Evolutionary conservation across 2,113 vertebrate species (phyloP).

Genomic region (Gallinago paraguaiae): DNA sequence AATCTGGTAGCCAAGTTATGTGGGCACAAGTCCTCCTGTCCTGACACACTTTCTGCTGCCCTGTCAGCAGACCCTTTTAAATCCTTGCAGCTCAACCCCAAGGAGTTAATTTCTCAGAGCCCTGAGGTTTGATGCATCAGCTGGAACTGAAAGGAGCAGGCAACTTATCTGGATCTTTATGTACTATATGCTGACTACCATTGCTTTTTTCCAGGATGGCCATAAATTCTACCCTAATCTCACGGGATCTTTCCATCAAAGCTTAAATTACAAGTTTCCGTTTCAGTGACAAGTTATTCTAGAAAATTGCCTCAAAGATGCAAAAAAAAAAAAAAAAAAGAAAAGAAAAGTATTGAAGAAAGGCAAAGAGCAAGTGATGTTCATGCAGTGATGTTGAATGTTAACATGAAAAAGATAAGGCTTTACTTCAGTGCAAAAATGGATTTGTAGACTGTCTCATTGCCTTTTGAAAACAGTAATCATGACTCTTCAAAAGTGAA

Average conservation of each 20-base stretch:
- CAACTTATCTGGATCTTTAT: accelerated
- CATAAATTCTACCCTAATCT: background rate
- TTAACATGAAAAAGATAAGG: background rate
- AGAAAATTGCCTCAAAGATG: background rate
- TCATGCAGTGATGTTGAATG: background rate
- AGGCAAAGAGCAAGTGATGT: background rate
- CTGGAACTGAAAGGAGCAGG: background rate
- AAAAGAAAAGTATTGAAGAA: background rate
- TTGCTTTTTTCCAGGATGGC: background rate
- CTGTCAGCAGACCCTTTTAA: background rate
- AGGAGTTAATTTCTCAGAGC: background rate
- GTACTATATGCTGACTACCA: background rate
- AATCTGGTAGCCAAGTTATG: background rate
- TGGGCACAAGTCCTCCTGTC: background rate
- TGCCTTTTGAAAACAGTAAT: background rate
- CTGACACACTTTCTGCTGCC: background rate
- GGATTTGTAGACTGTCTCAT: background rate
- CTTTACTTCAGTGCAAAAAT: background rate
- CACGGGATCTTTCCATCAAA: background rate
- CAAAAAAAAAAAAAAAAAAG: background rate
- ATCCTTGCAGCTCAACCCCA: background rate
- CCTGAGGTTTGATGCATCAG: accelerated
- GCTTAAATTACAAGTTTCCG: background rate
- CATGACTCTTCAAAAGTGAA: background rate
- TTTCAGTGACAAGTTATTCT: background rate